Percentiles rank a stretch among this genome's conserved stretches.
Evolutionary conservation across 2,888 invertebrate species (phyloP).

Genomic region (Scelioninae gen. 1): DNA sequence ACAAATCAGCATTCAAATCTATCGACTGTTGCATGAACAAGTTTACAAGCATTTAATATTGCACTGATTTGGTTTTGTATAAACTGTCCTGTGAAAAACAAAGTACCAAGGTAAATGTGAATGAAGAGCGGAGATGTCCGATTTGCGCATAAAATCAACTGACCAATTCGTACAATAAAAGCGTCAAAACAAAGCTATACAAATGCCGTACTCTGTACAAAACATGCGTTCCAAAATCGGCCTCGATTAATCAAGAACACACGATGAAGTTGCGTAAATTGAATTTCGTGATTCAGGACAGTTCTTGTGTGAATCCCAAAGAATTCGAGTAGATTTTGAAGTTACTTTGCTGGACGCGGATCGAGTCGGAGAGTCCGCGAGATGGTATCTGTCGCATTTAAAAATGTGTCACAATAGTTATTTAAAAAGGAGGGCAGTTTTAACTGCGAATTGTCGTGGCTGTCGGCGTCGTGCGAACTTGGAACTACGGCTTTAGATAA

Average conservation of each 20-base stretch:
- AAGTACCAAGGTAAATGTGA: too few species aligned
- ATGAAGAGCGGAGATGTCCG: too few species aligned
- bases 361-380: conserved; percentile 8
- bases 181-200: background rate
- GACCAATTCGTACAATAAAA: background rate
- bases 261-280: background rate
- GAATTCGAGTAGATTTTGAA: conserved; percentile 26
- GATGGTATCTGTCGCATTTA: background rate
- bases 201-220: background rate
- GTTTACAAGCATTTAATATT: conserved; percentile 39
- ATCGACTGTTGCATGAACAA: conserved; percentile 56
- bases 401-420: background rate
- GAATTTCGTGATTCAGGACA: conserved; percentile 33
- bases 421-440: conserved; percentile 25
- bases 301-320: conserved; percentile 3
- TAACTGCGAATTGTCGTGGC: background rate
- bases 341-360: conserved; percentile 10
- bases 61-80: conserved; percentile 42
- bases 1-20: conserved; percentile 51
- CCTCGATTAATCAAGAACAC: background rate
- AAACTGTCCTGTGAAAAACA: conserved; percentile 46
- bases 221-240: background rate
- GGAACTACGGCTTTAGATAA: conserved; percentile 23
- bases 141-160: too few species aligned
- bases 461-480: background rate